Evolutionary conservation across 2,888 invertebrate genomes (phyloP).

Genomic region (Isotomurus palustris): DNA sequence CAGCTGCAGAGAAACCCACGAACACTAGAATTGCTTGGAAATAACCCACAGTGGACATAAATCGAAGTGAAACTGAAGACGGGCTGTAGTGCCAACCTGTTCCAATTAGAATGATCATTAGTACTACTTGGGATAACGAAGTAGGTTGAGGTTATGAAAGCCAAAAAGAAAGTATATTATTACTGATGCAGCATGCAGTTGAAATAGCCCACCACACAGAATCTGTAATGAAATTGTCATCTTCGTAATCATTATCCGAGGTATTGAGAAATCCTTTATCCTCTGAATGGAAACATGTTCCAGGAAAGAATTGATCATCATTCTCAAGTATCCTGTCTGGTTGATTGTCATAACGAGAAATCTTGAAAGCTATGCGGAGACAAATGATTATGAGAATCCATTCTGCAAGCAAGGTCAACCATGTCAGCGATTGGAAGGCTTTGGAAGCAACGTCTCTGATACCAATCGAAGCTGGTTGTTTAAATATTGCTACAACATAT

Average conservation of each 20-base stretch:
- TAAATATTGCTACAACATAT: slow-evolving; percentile 20
- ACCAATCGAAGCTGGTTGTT: slow-evolving; percentile 15
- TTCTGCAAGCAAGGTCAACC: slow-evolving; percentile 4
- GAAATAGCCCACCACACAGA: slow-evolving; percentile 5
- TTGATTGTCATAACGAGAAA: too few species aligned
- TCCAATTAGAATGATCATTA: too few species aligned
- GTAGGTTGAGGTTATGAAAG: too few species aligned
- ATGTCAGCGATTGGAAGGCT: slow-evolving; percentile 8
- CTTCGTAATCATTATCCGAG: not conserved
- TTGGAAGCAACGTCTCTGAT: slow-evolving; percentile 14
- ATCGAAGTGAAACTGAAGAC: slow-evolving; percentile 4
- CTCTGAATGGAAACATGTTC: too few species aligned
- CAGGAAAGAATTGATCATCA: too few species aligned
- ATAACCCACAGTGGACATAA: slow-evolving; percentile 10
- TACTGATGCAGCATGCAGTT: not conserved
- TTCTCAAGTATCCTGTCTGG: too few species aligned
- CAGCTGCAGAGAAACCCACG: slow-evolving; percentile 18
- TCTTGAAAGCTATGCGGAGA: not conserved
- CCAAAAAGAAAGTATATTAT: not conserved
- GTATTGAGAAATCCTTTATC: not conserved
- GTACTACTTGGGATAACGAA: not conserved
- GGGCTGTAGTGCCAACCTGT: slow-evolving; percentile 23
- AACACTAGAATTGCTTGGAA: slow-evolving; percentile 10
- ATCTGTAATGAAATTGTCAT: not conserved
- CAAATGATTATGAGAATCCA: slow-evolving; percentile 9